phyloP scores from a whole-genome alignment of 2,888 invertebrate genomes.

The Dione juno region DNA sequence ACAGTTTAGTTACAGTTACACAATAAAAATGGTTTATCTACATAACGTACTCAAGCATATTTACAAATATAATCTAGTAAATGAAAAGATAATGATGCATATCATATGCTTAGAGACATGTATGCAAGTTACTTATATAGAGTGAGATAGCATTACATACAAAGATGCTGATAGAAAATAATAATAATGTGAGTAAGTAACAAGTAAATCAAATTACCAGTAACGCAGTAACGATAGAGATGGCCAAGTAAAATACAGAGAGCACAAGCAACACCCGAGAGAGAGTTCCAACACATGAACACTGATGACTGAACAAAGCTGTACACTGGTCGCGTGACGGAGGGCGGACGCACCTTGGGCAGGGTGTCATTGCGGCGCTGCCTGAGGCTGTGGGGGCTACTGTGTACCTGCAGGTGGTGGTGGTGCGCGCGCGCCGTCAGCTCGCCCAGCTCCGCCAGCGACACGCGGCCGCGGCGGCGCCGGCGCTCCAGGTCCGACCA shows the following conservation, averaged over 20 bases:
- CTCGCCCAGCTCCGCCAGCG: conserved; percentile 48
- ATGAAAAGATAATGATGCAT: too few relatives aligned
- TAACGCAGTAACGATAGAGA: background rate
- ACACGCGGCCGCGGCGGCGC: conserved; percentile 46
- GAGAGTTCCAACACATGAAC: too few relatives aligned
- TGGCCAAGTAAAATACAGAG: background rate
- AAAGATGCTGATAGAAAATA: too few relatives aligned
- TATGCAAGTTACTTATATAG: background rate
- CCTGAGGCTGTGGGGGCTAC: background rate
- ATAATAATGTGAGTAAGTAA: too few relatives aligned
- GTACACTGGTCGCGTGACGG: background rate
- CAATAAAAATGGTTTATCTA: background rate
- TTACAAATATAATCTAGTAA: background rate
- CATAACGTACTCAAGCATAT: background rate
- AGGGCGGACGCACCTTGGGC: conserved; percentile 9
- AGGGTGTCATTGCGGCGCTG: background rate
- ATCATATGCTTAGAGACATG: background rate
- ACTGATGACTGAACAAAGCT: too few relatives aligned
- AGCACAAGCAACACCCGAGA: background rate
- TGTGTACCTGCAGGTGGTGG: conserved; percentile 40
- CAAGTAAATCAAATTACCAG: background rate
- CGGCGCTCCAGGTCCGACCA: conserved; percentile 49
- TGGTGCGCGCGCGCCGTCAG: conserved; percentile 44
- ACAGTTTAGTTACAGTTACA: background rate
- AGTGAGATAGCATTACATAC: background rate